Conservation (phyloP, 1,140 invertebrate species). For the Andricus grossulariae region DNA sequence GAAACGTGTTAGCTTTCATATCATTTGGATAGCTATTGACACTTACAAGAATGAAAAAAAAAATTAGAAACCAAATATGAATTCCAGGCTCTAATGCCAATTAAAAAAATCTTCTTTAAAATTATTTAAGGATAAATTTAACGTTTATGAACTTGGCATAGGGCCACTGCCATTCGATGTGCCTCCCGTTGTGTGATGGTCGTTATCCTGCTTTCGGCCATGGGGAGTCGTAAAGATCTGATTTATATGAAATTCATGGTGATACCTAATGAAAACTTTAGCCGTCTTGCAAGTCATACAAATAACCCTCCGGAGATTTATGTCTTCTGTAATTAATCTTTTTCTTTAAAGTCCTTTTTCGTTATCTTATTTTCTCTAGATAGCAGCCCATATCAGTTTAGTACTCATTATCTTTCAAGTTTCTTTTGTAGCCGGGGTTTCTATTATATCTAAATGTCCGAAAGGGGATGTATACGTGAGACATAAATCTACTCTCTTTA, state of each 20-base stretch:
- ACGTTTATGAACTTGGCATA: slow-evolving; percentile 24
- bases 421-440: no score
- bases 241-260: slow-evolving; percentile 8
- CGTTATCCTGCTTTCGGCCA: background rate
- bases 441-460: no score
- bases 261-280: slow-evolving; percentile 24
- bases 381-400: no score
- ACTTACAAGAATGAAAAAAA: no score
- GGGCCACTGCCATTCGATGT: background rate
- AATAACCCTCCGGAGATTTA: background rate
- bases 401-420: no score
- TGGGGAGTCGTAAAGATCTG: background rate
- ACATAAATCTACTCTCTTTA: no score
- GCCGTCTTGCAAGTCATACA: background rate
- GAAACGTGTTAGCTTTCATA: no score
- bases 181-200: slow-evolving; percentile 4
- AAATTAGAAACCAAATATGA: no score
- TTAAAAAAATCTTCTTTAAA: no score
- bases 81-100: no score
- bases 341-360: background rate
- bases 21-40: no score
- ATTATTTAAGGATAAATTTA: slow-evolving; percentile 4
- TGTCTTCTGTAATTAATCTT: background rate
- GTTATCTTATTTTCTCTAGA: background rate
- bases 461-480: no score